Conservation (phyloP, 1,140 invertebrate species). For the Drosophila bocki region DNA sequence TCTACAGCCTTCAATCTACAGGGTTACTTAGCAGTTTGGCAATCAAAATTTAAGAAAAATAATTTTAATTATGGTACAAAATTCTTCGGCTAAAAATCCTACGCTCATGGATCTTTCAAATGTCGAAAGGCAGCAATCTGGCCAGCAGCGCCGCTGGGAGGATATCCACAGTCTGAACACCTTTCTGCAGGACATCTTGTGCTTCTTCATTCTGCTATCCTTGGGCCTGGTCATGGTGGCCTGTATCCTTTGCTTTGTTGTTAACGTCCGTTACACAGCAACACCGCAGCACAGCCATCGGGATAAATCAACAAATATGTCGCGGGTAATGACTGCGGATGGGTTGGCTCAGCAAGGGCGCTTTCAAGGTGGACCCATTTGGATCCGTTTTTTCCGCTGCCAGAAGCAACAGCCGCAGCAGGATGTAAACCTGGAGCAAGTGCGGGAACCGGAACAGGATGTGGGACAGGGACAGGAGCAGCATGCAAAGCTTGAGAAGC, state of each 20-base stretch:
- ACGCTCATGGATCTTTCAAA: slow-evolving; percentile 32
- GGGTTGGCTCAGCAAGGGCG: neutral
- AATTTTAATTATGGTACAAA: neutral
- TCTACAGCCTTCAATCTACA: slow-evolving; percentile 19
- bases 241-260: slow-evolving; percentile 27
- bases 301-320: neutral
- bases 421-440: neutral
- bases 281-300: neutral
- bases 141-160: neutral
- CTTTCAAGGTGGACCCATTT: neutral
- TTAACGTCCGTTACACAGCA: slow-evolving; percentile 1
- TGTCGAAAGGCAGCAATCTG: slow-evolving; percentile 19
- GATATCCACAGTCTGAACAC: neutral
- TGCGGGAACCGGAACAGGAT: neutral
- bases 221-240: slow-evolving; percentile 31
- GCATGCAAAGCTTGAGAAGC: neutral
- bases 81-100: neutral
- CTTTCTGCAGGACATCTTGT: slow-evolving; percentile 46
- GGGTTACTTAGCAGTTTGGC: slow-evolving; percentile 26
- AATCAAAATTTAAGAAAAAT: slow-evolving; percentile 29
- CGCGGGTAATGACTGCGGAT: neutral
- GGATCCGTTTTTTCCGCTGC: slow-evolving; percentile 14
- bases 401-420: neutral
- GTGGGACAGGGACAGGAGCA: neutral
- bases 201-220: slow-evolving; percentile 46